These are phyloP conservation scores for Bubo scandiacus DNA, from an alignment of 2,113 vertebrate genomes.

Conservation along the genomic window DNA sequence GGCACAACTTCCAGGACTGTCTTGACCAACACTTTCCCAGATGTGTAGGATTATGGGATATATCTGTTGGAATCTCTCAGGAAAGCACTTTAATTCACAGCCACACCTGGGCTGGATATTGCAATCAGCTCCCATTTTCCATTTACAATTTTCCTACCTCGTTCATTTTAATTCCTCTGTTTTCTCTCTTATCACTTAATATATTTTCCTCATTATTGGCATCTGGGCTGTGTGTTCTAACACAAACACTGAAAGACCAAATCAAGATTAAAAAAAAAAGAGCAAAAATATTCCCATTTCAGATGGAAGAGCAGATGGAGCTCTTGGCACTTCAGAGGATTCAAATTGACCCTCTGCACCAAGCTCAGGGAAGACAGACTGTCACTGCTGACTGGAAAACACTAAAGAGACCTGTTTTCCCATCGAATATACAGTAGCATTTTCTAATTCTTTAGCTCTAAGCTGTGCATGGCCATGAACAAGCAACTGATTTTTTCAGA, in stretches of 20 bases:
- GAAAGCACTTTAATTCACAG: constrained; percentile 40
- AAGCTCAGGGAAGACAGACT: constrained; percentile 74
- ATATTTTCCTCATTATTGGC: constrained; percentile 64
- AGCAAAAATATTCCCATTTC: constrained; percentile 80
- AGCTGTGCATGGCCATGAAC: neutral
- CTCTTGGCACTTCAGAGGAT: constrained; percentile 77
- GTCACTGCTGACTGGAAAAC: constrained; percentile 67
- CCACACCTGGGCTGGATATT: constrained; percentile 51
- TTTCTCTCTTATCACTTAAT: constrained; percentile 63
- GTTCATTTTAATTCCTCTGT: constrained; percentile 60
- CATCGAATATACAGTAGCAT: constrained; percentile 44
- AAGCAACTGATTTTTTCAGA: neutral
- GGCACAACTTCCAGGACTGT: constrained; percentile 39
- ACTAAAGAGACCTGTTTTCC: constrained; percentile 60
- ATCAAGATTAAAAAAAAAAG: constrained; percentile 75
- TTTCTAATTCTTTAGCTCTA: constrained; percentile 58
- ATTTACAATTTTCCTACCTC: constrained; percentile 40
- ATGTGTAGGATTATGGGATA: constrained; percentile 56
- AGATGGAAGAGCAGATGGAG: constrained; percentile 83
- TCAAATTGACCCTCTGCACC: constrained; percentile 80
- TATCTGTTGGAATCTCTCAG: constrained; percentile 43
- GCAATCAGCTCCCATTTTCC: constrained; percentile 51
- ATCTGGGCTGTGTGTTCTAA: constrained; percentile 72
- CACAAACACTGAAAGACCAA: constrained; percentile 73
- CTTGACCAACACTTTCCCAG: constrained; percentile 65